Percentiles rank a stretch among this genome's conserved stretches.
Evolutionary conservation across 37 sponge, comb jelly and placozoan genomes (phyloP).

Genomic region (Spongilla lacustris): DNA sequence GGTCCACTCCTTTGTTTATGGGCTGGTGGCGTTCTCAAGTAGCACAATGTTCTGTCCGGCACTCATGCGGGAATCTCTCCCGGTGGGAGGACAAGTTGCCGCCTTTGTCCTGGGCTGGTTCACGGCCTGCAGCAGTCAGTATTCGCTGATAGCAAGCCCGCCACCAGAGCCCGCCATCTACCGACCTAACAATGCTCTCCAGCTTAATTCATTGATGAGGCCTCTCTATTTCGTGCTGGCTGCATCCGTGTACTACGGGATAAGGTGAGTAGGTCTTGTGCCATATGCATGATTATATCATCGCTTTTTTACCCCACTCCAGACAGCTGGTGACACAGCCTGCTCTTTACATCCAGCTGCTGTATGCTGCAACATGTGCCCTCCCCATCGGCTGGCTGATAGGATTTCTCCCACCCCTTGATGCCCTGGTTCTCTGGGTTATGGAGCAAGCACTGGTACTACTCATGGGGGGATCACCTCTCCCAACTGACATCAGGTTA

Average conservation of each 20-base stretch:
- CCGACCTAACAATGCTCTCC: slow-evolving; percentile 32
- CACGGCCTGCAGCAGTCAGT: slow-evolving; percentile 39
- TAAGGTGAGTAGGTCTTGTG: slow-evolving; percentile 18
- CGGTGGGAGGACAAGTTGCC: slow-evolving; percentile 27
- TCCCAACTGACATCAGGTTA: slow-evolving; percentile 72
- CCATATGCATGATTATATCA: neutral
- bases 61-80: slow-evolving; percentile 29
- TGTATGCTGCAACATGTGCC: slow-evolving; percentile 44
- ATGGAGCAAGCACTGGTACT: slow-evolving; percentile 56
- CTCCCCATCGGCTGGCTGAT: slow-evolving; percentile 69
- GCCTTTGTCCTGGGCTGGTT: slow-evolving; percentile 55
- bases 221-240: slow-evolving; percentile 46
- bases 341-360: slow-evolving; percentile 17
- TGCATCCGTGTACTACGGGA: slow-evolving; percentile 9
- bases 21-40: slow-evolving; percentile 32
- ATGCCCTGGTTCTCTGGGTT: slow-evolving; percentile 62
- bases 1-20: slow-evolving; percentile 40
- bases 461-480: slow-evolving; percentile 70
- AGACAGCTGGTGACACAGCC: slow-evolving; percentile 7
- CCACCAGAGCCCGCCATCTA: slow-evolving; percentile 55
- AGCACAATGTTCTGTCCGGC: slow-evolving; percentile 26
- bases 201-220: slow-evolving; percentile 35
- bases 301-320: neutral
- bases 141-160: slow-evolving; percentile 39
- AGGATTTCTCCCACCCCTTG: slow-evolving; percentile 57